Evolutionary conservation across 2,888 invertebrate genomes (phyloP), one percentile per base, ranked within the genome.

Genomic region (Scaptomyza parva): DNA sequence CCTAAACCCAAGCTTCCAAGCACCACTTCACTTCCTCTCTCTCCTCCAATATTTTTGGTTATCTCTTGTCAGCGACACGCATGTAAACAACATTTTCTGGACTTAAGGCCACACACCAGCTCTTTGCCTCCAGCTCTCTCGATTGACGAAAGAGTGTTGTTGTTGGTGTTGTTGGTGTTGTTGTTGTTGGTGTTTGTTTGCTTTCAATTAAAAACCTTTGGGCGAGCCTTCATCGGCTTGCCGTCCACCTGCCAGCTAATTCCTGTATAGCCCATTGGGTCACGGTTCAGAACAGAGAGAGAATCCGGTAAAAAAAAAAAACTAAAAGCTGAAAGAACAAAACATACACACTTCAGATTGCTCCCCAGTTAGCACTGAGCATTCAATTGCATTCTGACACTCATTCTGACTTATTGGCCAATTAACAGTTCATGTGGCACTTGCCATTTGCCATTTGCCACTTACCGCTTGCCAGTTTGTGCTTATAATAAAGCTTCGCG

Each of bases 181-280:
- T 11, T 28, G 28, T 11, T 28, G 28, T 11, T 35, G 6, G n/a
- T 35, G 35, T 17, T 35, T 84, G 86, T 88, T 84, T 84, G 78
- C 70, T 84, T 84, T 88, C 84, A 84, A 84, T 84, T 86, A 84
- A 86, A 79, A 88, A 62, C 63, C 78, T 69, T 67, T 26, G 20
- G 26, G 24, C 14, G 35, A 43, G 6, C 11, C 26, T 43, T 20
- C 17, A 18, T n/a, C 33, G 20, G 11, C 20, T 18, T 35, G n/a
- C 3, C 26, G 24, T 26, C 65, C 52, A 54, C 59, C 63, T 69
- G 69, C 28, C 51, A 14, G 43, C 44, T 76, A 75, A 68, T 73
- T 41, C 55, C 54, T 30, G 11, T 26, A 11, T 12, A 7, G 9
- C 8, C n/a, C 28, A 20, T 22, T 45, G 55, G 40, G 50, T 55